These are phyloP conservation scores for Notolabrus celidotus DNA, from an alignment of 2,797 vertebrate species.

Conservation along the genomic window DNA sequence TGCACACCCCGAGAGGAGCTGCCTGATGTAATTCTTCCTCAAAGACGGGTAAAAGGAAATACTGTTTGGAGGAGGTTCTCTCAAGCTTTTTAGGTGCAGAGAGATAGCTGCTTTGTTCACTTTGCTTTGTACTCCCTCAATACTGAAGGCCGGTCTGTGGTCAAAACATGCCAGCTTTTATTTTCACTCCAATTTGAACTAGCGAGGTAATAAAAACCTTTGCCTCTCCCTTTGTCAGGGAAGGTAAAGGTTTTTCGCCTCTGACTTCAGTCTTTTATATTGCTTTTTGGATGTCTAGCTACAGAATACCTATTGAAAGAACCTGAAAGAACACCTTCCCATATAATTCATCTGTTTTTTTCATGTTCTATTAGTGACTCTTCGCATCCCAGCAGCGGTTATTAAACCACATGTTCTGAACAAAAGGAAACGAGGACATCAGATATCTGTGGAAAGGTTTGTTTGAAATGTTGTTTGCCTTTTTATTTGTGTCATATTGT, in stretches of 20 bases:
- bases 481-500: too few relatives aligned
- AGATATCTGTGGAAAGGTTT: too few relatives aligned
- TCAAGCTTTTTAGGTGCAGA: conserved; percentile 29
- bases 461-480: too few relatives aligned
- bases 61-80: conserved; percentile 37
- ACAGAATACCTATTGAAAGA: not conserved
- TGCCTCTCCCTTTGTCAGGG: conserved; percentile 3
- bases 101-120: conserved; percentile 20
- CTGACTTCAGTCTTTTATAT: not conserved
- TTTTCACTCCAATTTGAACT: conserved; percentile 19
- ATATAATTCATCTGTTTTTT: not conserved
- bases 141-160: conserved; percentile 26
- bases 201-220: conserved; percentile 11
- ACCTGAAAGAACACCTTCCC: not conserved
- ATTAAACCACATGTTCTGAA: not conserved
- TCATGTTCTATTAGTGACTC: not conserved
- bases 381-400: too few relatives aligned
- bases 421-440: not conserved
- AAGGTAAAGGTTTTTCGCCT: not conserved
- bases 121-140: conserved; percentile 30
- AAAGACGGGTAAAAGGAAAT: conserved; percentile 45
- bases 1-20: conserved; percentile 49
- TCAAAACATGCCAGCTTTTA: conserved; percentile 30
- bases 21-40: conserved; percentile 63
- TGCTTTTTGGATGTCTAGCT: conserved; percentile 9